phyloP scores from a whole-genome alignment of 2,113 vertebrate genomes.

The Kryptolebias marmoratus region DNA sequence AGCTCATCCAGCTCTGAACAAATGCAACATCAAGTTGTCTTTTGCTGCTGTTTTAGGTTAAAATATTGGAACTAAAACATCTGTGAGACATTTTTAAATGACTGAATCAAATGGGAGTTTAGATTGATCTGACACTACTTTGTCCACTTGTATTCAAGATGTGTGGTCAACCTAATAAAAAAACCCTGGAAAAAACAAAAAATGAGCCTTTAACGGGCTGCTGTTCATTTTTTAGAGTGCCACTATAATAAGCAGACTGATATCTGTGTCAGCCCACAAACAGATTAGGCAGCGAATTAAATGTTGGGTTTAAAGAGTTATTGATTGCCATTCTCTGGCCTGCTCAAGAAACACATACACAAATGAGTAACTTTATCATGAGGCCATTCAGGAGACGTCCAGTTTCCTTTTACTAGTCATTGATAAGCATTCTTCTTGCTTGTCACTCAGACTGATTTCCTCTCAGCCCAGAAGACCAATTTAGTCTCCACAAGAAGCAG shows the following conservation, averaged over 20 bases:
- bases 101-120: no score
- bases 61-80: no score
- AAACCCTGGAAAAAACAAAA: no score
- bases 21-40: no score
- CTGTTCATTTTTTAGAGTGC: conserved; percentile 32
- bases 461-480: conserved; percentile 75
- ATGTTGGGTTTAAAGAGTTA: conserved; percentile 54
- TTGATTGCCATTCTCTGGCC: conserved; percentile 38
- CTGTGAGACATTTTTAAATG: no score
- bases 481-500: conserved; percentile 68
- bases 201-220: no score
- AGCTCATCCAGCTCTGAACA: no score
- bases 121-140: no score
- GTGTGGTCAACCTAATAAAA: no score
- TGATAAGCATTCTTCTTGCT: conserved; percentile 65
- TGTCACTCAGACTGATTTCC: conserved; percentile 73
- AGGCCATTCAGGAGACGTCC: conserved; percentile 63
- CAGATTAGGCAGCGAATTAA: conserved; percentile 48
- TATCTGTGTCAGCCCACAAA: conserved; percentile 34
- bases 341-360: conserved; percentile 51
- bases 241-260: conserved; percentile 49
- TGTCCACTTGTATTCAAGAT: no score
- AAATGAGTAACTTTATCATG: conserved; percentile 69
- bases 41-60: no score
- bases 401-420: conserved; percentile 58